Conservation (phyloP, 2,797 vertebrate genomes). For the Psittacula echo region DNA sequence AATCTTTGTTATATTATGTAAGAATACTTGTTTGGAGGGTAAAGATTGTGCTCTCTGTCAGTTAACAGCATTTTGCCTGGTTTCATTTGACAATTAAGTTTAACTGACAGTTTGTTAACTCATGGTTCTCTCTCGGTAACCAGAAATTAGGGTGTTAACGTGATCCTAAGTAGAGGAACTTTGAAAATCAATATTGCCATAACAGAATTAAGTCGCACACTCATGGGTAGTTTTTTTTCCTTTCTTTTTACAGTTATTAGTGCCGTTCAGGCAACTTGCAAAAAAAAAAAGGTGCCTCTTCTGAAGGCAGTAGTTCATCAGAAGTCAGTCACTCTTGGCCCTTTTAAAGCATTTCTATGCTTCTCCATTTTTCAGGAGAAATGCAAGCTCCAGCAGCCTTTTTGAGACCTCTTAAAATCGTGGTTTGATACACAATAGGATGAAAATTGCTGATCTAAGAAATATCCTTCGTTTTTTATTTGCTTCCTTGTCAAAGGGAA, state of each 20-base stretch:
- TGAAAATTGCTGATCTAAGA: background rate
- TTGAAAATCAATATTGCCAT: background rate
- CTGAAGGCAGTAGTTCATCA: background rate
- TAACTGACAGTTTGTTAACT: background rate
- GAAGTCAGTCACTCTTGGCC: background rate
- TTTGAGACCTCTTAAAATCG: background rate
- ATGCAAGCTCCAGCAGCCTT: background rate
- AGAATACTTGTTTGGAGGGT: background rate
- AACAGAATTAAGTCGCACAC: background rate
- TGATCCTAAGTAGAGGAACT: background rate
- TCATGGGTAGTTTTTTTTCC: background rate
- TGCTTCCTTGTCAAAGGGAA: background rate
- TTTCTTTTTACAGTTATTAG: background rate
- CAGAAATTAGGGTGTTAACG: background rate
- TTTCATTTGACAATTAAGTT: background rate
- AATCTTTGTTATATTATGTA: background rate
- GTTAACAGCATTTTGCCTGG: background rate
- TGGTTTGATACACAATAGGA: rapidly evolving
- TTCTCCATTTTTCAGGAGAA: background rate
- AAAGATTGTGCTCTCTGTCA: background rate
- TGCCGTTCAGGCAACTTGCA: background rate
- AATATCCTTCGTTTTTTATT: background rate
- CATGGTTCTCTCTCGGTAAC: background rate
- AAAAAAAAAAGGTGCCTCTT: background rate
- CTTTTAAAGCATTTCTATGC: background rate